Evolutionary conservation across 2,113 vertebrate species (phyloP).

Genomic region (Sinocyclocheilus rhinocerous): DNA sequence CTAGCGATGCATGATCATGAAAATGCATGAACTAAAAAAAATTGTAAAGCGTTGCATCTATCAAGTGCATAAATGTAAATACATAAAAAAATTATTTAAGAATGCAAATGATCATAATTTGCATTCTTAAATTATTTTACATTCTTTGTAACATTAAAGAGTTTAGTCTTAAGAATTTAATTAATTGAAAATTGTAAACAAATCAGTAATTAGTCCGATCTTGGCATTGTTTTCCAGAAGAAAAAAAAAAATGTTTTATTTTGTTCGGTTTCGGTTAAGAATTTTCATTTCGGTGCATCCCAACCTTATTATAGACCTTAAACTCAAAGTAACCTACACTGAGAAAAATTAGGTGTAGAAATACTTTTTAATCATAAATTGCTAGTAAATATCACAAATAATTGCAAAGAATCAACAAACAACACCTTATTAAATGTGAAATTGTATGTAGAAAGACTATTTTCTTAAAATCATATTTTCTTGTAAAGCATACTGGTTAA

Average conservation of each 20-base stretch:
- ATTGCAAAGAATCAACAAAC: too few relatives aligned
- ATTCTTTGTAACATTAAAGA: neutral
- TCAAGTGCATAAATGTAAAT: neutral
- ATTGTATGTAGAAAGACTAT: too few relatives aligned
- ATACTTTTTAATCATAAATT: too few relatives aligned
- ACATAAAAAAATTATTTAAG: neutral
- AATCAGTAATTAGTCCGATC: neutral
- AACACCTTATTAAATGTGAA: too few relatives aligned
- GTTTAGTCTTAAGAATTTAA: neutral
- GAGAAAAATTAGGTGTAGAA: too few relatives aligned
- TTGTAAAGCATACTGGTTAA: too few relatives aligned
- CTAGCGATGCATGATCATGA: neutral
- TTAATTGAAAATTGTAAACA: neutral
- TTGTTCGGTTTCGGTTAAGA: too few relatives aligned
- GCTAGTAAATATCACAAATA: too few relatives aligned
- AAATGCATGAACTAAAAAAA: neutral
- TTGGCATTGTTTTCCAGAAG: neutral
- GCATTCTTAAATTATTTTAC: too few relatives aligned
- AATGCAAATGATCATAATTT: neutral
- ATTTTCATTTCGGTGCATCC: too few relatives aligned
- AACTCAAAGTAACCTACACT: neutral
- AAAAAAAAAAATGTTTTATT: neutral
- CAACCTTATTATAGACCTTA: neutral
- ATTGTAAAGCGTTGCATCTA: neutral
- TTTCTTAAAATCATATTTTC: too few relatives aligned